Percentiles rank a stretch among this genome's conserved stretches.
These are phyloP conservation scores for Panagrolaimus sp. DNA, from an alignment of 1,140 invertebrate genomes.

Conservation along the genomic window DNA sequence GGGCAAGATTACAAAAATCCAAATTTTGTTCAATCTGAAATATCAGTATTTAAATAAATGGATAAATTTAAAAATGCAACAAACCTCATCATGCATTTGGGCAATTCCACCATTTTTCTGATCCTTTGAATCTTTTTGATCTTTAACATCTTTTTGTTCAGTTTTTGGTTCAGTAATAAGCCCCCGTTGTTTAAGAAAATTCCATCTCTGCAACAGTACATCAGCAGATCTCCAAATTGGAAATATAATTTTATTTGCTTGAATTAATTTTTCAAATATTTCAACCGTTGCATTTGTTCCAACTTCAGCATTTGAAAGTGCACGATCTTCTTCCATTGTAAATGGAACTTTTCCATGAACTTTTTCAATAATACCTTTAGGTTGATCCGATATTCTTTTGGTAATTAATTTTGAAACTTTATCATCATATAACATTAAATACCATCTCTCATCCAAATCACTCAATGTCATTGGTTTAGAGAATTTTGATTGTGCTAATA, in stretches of 20 bases:
- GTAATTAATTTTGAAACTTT: not conserved
- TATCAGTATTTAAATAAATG: not conserved
- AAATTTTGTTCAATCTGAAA: slow-evolving; percentile 13
- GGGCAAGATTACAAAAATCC: not conserved
- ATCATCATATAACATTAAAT: slow-evolving; percentile 8
- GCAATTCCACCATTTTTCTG: not conserved
- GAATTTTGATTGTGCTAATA: not conserved
- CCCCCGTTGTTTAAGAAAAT: too few relatives aligned
- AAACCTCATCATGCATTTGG: not conserved
- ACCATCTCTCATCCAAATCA: slow-evolving; percentile 1
- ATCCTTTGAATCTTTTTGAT: not conserved
- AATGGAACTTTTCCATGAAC: not conserved
- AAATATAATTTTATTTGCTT: not conserved
- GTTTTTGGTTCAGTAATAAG: too few relatives aligned
- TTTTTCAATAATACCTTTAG: not conserved
- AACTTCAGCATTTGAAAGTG: not conserved
- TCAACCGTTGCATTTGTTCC: not conserved
- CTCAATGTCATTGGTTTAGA: not conserved
- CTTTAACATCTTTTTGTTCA: not conserved
- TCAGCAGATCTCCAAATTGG: not conserved
- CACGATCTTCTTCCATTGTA: not conserved
- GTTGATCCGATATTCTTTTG: not conserved
- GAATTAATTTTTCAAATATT: not conserved
- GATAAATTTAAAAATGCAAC: not conserved
- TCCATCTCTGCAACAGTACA: not conserved